Percentiles rank a stretch among this genome's conserved stretches.
phyloP scores from a whole-genome alignment of 2,113 vertebrate species.

The Osmerus mordax region DNA sequence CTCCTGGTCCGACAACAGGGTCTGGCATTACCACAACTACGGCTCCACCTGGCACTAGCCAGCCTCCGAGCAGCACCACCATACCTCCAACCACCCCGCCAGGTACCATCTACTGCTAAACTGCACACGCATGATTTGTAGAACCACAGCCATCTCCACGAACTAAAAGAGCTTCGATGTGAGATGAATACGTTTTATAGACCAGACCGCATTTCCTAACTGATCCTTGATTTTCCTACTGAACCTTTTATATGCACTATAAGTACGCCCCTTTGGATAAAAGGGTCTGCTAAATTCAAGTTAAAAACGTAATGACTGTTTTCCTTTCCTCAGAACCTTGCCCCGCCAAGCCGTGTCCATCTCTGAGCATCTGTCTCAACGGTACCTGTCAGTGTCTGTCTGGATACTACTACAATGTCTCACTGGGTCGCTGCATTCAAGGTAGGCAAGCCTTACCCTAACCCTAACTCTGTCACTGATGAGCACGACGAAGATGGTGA shows the following conservation, averaged over 20 bases:
- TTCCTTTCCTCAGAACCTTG: conserved; percentile 52
- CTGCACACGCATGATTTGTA: background rate
- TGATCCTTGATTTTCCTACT: too few species aligned
- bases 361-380: conserved; percentile 53
- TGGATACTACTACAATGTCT: conserved; percentile 42
- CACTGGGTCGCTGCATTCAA: conserved; percentile 38
- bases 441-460: conserved; percentile 47
- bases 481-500: background rate
- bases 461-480: background rate
- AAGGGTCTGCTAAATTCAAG: background rate
- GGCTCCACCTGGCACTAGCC: background rate
- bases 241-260: too few species aligned
- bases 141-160: background rate
- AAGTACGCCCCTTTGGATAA: too few species aligned
- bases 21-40: conserved; percentile 20
- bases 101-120: too few species aligned
- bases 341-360: conserved; percentile 52
- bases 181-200: too few species aligned
- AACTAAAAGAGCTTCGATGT: too few species aligned
- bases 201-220: too few species aligned
- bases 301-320: background rate
- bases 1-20: background rate
- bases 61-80: conserved; percentile 1
- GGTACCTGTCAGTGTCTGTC: conserved; percentile 65
- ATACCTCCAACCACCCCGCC: background rate